A percentile compares a stretch with the other conserved stretches of the same genome.
These are phyloP conservation scores for Rhynchonema sp. DNA, from an alignment of 2,888 invertebrate species.

Conservation along the genomic window DNA sequence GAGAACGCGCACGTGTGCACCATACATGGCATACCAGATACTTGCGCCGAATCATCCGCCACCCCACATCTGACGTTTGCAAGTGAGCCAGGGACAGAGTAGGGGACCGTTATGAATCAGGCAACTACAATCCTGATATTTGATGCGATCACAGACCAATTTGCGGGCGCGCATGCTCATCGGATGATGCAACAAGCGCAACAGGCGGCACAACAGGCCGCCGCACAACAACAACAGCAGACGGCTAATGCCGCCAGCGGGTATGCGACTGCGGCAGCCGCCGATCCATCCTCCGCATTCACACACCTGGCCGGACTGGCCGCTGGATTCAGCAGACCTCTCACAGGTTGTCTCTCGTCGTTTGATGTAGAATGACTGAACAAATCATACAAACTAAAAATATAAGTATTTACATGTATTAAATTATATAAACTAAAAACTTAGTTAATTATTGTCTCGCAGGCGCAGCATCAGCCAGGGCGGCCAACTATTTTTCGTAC, in stretches of 20 bases:
- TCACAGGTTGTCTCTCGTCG: too few relatives aligned
- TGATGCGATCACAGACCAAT: not conserved
- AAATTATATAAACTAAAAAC: too few relatives aligned
- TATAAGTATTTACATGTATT: too few relatives aligned
- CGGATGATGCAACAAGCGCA: not conserved
- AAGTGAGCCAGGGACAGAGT: too few relatives aligned
- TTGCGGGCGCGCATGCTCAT: not conserved
- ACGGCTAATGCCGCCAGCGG: too few relatives aligned
- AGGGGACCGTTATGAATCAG: too few relatives aligned
- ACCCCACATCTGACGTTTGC: not conserved
- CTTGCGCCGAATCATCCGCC: constrained; percentile 3
- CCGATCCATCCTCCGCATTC: not conserved
- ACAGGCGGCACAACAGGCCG: not conserved
- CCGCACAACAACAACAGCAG: not conserved
- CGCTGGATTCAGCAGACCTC: not conserved
- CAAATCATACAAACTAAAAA: too few relatives aligned
- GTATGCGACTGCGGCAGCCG: not conserved
- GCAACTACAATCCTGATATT: too few relatives aligned
- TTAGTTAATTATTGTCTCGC: too few relatives aligned
- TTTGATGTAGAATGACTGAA: too few relatives aligned
- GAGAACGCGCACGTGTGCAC: constrained; percentile 1
- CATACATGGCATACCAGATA: constrained; percentile 5
- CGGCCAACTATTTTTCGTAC: not conserved
- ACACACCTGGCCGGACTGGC: not conserved
- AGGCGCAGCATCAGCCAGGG: not conserved